Conservation (phyloP, 2,888 invertebrate genomes). For the Lydus trimaculatus region DNA sequence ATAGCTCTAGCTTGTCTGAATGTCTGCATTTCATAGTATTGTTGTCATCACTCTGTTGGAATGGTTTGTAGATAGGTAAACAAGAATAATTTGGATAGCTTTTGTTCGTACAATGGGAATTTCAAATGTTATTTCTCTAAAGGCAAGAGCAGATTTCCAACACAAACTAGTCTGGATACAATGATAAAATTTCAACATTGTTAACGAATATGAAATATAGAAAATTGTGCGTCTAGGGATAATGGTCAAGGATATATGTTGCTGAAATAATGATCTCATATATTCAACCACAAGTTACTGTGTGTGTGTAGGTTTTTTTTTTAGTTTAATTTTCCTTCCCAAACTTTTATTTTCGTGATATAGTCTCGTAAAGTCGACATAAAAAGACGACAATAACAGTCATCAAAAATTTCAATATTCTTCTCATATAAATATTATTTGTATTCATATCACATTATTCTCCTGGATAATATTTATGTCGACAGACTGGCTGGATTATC, state of each 20-base stretch:
- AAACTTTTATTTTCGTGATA: neutral
- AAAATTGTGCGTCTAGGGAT: neutral
- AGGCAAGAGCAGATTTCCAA: conserved; percentile 1
- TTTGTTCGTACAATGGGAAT: conserved; percentile 8
- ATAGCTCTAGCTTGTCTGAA: neutral
- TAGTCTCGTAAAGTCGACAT: neutral
- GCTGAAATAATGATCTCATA: neutral
- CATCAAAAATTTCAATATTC: conserved; percentile 4
- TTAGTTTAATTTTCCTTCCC: neutral
- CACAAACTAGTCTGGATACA: neutral
- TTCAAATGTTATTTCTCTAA: neutral
- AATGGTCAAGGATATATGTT: neutral
- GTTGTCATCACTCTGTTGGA: neutral
- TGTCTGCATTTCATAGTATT: conserved; percentile 7
- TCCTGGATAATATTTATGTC: conserved; percentile 21
- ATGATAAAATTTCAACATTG: neutral
- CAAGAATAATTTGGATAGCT: conserved; percentile 9
- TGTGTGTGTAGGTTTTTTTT: neutral
- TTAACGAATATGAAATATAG: neutral
- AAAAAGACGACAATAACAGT: neutral
- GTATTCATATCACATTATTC: neutral
- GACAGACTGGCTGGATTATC: conserved; percentile 21
- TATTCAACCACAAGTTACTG: neutral
- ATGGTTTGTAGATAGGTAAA: conserved; percentile 4
- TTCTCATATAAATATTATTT: neutral